phyloP scores from a whole-genome alignment of 1,140 invertebrate genomes.

The Drosophila kepulauana region DNA sequence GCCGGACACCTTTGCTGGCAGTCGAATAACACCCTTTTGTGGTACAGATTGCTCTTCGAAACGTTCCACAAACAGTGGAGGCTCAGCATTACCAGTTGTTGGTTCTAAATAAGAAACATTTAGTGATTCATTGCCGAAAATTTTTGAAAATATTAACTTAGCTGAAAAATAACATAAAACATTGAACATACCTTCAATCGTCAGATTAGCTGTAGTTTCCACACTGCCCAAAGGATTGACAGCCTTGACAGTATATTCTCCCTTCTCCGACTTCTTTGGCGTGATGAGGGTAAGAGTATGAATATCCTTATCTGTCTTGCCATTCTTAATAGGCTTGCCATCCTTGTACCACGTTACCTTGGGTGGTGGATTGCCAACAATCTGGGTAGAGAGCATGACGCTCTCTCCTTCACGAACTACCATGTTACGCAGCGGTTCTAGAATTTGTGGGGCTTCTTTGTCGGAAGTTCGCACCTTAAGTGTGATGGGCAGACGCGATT shows the following conservation, averaged over 20 bases:
- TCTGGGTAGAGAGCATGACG: slow-evolving; percentile 90
- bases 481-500: slow-evolving; percentile 92
- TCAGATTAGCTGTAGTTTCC: slow-evolving; percentile 91
- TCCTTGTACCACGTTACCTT: slow-evolving; percentile 93
- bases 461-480: slow-evolving; percentile 93
- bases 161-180: slow-evolving; percentile 48
- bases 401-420: slow-evolving; percentile 92
- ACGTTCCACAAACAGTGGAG: slow-evolving; percentile 94
- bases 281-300: slow-evolving; percentile 90
- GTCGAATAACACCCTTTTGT: slow-evolving; percentile 91
- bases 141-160: not conserved
- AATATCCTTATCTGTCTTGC: slow-evolving; percentile 89
- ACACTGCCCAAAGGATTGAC: slow-evolving; percentile 91
- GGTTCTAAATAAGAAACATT: slow-evolving; percentile 86
- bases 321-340: slow-evolving; percentile 88
- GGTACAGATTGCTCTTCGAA: slow-evolving; percentile 94
- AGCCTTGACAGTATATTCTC: slow-evolving; percentile 92
- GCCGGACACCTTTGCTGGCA: slow-evolving; percentile 94
- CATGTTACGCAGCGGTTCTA: slow-evolving; percentile 91
- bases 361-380: slow-evolving; percentile 92
- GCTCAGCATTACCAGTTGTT: slow-evolving; percentile 89
- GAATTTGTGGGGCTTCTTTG: slow-evolving; percentile 91
- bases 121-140: not conserved
- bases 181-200: slow-evolving; percentile 90
- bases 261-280: slow-evolving; percentile 89